Evolutionary conservation across 2,797 vertebrate genomes (phyloP).

Genomic region (Syncerus caffer): DNA sequence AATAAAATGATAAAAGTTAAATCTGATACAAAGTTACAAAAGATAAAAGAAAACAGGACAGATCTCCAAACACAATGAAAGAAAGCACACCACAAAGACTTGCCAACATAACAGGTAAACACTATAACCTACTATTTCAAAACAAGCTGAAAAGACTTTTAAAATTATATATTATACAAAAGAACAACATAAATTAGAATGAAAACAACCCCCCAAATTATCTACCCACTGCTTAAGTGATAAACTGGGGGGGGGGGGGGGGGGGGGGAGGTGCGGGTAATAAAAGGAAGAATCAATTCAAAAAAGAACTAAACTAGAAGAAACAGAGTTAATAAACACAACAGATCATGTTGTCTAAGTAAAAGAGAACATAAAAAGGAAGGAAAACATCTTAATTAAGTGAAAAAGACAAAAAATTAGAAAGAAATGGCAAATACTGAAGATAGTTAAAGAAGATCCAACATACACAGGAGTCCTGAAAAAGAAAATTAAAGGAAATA

Average conservation of each 20-base stretch:
- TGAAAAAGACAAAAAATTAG: background rate
- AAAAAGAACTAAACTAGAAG: background rate
- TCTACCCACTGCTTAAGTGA: background rate
- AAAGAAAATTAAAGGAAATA: background rate
- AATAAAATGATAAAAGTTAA: background rate
- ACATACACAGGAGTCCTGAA: background rate
- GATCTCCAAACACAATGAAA: background rate
- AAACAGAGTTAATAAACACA: constrained; percentile 21
- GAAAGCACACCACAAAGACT: background rate
- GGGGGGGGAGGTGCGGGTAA: background rate
- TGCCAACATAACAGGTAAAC: background rate
- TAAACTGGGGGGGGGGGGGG: background rate
- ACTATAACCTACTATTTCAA: background rate
- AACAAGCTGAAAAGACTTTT: background rate
- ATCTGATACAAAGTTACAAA: background rate
- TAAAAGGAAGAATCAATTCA: background rate
- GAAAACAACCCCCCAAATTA: background rate
- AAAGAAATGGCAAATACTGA: background rate
- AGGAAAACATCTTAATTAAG: background rate
- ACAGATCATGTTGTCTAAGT: background rate
- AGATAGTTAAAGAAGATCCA: background rate
- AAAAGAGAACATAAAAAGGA: background rate
- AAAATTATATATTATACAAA: background rate
- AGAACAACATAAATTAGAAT: background rate
- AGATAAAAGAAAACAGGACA: background rate